Evolutionary conservation across 2,888 invertebrate genomes (phyloP), one percentile per base, ranked within the genome.

Genomic region (Tiphia femorata): DNA sequence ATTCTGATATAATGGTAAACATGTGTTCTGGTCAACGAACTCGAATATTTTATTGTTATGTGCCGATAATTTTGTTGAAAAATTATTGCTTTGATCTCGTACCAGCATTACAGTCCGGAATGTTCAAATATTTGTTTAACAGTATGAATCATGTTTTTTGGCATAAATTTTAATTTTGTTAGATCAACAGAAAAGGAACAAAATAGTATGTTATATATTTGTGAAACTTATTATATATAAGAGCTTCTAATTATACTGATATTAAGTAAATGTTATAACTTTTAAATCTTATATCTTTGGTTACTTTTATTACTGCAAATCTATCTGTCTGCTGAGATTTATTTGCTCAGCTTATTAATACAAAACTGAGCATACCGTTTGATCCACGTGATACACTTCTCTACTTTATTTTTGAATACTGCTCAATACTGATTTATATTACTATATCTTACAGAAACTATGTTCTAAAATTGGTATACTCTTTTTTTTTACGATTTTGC

Each of bases 371-470:
- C n/a, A n/a, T n/a, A n/a, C n/a, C n/a, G n/a, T n/a, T n/a, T n/a
- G n/a, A n/a, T n/a, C n/a, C n/a, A n/a, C 51, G 56, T 53, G 53
- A 44, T 60, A 69, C 59, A 63, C 61, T 61, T 70, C 47, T 64
- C 63, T 61, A 54, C 61, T 65, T 64, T 56, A 43, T 54, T 21
- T 42, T 33, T 33, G n/a, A n/a, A 8, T 14, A 33, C 5, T 8
- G 33, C 5, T 33, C n/a, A n/a, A 8, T 8, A 12, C 5, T 33
- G 4, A n/a, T 33, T 33, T 4, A 8, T 33, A n/a, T 33, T 14
- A 33, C 8, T 25, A 25, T 25, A 6, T 4, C 25, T n/a, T 8
- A 8, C 25, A 25, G 8, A 6, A 25, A 6, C 6, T 6, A 25
- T 38, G 19, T 40, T 19, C 20, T 40, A 17, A 10, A 40, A 21